phyloP scores from a whole-genome alignment of 53 echinoderm and acorn worm genomes.

The Arbacia lixula region DNA sequence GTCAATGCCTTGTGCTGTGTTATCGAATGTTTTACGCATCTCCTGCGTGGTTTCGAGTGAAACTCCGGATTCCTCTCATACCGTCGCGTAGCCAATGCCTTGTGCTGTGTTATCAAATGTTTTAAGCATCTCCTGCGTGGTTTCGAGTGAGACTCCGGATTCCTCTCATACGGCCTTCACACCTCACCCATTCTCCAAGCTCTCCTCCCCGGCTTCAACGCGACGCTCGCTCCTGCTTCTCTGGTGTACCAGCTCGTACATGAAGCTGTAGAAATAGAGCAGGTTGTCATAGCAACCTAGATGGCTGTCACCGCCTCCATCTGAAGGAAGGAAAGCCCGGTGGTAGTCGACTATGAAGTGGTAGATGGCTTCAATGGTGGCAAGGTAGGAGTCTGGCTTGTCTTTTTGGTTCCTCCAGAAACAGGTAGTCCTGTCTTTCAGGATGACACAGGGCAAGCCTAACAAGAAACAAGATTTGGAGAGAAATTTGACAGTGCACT shows the following conservation, averaged over 20 bases:
- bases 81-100: too few species aligned
- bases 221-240: too few species aligned
- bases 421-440: conserved; percentile 68
- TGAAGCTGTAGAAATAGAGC: conserved; percentile 87
- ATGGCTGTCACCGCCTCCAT: background rate
- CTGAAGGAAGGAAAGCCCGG: conserved; percentile 48
- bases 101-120: too few species aligned
- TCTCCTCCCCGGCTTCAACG: conserved; percentile 11
- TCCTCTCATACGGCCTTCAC: too few species aligned
- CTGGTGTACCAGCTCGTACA: conserved; percentile 77
- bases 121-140: too few species aligned
- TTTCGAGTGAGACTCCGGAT: too few species aligned
- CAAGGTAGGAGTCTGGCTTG: conserved; percentile 79
- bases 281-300: conserved; percentile 86
- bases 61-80: too few species aligned
- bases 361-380: conserved; percentile 97
- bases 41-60: too few species aligned
- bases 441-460: conserved; percentile 82
- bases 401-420: conserved; percentile 89
- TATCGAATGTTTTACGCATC: too few species aligned
- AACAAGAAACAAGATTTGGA: too few species aligned
- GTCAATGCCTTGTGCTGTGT: too few species aligned
- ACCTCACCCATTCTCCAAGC: conserved; percentile 30
- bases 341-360: conserved; percentile 87
- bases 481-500: too few species aligned